phyloP scores from a whole-genome alignment of 2,888 invertebrate genomes.

The Therioaphis trifolii region DNA sequence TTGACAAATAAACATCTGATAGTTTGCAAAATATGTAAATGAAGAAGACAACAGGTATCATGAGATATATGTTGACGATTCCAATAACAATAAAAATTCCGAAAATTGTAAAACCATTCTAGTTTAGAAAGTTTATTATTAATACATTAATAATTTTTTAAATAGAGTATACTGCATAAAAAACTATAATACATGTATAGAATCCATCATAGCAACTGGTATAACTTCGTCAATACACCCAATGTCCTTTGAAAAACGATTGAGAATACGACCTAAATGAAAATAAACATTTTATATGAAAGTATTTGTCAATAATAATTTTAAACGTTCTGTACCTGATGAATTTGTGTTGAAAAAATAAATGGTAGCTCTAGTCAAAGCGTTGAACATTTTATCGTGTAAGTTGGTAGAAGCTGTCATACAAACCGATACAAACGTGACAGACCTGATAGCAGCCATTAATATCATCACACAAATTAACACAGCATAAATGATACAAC shows the following conservation, averaged over 20 bases:
- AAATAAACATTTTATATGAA: not conserved
- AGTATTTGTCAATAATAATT: too few relatives aligned
- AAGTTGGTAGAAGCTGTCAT: constrained; percentile 82
- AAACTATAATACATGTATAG: constrained; percentile 69
- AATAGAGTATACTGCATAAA: not conserved
- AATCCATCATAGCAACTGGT: constrained; percentile 74
- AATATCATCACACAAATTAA: constrained; percentile 72
- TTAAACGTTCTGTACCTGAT: too few relatives aligned
- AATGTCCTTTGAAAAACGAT: constrained; percentile 91
- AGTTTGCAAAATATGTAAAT: constrained; percentile 75
- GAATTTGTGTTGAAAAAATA: constrained; percentile 86
- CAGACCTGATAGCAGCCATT: constrained; percentile 74
- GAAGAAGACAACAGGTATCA: constrained; percentile 73
- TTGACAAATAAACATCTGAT: constrained; percentile 76
- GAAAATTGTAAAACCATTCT: constrained; percentile 68
- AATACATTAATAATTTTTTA: not conserved
- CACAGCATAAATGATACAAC: constrained; percentile 74
- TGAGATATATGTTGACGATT: constrained; percentile 70
- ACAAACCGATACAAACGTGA: constrained; percentile 79
- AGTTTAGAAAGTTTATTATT: constrained; percentile 30
- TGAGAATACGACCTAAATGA: constrained; percentile 77
- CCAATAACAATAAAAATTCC: constrained; percentile 72
- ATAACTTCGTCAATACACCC: constrained; percentile 76
- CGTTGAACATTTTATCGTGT: constrained; percentile 88
- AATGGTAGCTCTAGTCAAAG: constrained; percentile 84